These are phyloP conservation scores for Calameuta pallipes DNA, from an alignment of 2,888 invertebrate genomes.

Conservation along the genomic window DNA sequence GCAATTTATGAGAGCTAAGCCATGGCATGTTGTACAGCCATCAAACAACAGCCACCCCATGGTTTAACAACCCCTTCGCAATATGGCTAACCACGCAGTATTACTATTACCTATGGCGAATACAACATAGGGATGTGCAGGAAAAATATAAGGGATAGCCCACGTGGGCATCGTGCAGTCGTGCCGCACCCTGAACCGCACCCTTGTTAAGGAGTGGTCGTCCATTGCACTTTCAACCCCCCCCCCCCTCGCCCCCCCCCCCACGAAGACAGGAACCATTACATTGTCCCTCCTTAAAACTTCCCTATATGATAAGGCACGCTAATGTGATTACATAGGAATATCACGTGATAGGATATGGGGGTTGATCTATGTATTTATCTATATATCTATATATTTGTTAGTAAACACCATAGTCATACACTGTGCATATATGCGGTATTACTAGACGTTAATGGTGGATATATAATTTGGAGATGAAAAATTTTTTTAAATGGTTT, in stretches of 20 bases:
- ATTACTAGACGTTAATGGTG: background rate
- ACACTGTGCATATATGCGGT: background rate
- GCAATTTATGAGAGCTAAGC: background rate
- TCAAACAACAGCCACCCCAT: background rate
- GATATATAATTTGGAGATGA: background rate
- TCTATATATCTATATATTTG: background rate
- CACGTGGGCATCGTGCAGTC: slow-evolving; percentile 29
- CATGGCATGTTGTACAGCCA: background rate
- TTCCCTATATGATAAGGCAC: background rate
- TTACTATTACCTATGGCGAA: background rate
- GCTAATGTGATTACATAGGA: slow-evolving; percentile 7
- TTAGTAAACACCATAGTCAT: background rate
- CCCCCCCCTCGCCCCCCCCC: slow-evolving; percentile 37
- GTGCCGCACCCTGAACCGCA: slow-evolving; percentile 46
- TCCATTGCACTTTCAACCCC: slow-evolving; percentile 46
- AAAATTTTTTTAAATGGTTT: background rate
- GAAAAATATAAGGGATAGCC: slow-evolving; percentile 33
- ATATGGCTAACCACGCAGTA: background rate
- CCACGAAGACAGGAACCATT: slow-evolving; percentile 37
- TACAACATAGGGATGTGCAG: slow-evolving; percentile 19
- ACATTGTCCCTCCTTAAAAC: slow-evolving; percentile 9
- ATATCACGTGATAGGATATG: background rate
- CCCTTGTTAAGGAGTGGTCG: slow-evolving; percentile 42
- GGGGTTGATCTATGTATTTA: background rate
- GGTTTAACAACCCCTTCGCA: background rate